These are phyloP conservation scores for Paratilapia polleni DNA, from an alignment of 2,113 vertebrate species.

Conservation along the genomic window DNA sequence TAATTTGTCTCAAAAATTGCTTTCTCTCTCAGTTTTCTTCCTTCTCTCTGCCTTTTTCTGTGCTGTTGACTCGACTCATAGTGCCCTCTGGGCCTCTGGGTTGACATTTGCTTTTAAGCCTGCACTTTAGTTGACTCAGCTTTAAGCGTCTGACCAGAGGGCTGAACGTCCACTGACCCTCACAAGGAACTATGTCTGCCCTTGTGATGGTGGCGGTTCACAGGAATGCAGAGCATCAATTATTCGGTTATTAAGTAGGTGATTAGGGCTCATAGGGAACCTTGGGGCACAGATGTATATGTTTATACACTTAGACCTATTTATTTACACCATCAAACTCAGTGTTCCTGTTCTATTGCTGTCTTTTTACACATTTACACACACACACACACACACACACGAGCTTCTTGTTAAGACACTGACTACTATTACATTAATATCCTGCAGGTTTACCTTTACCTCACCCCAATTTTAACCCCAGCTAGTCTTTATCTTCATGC, in stretches of 20 bases:
- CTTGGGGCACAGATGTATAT: background rate
- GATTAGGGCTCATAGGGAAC: background rate
- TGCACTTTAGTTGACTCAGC: constrained; percentile 26
- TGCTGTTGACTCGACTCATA: background rate
- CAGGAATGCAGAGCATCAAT: background rate
- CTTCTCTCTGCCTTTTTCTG: background rate
- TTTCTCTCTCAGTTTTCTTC: background rate
- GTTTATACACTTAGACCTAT: background rate
- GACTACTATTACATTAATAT: background rate
- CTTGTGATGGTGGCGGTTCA: background rate
- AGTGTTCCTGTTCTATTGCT: background rate
- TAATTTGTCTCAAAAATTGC: background rate
- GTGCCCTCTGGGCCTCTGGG: constrained; percentile 4
- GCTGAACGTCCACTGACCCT: background rate
- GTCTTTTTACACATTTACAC: background rate
- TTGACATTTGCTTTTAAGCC: constrained; percentile 28
- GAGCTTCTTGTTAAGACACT: background rate
- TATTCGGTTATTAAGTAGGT: background rate
- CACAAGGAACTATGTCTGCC: background rate
- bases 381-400: background rate
- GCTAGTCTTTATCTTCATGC: constrained; percentile 3
- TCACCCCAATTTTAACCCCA: constrained; percentile 14
- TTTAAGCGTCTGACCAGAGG: constrained; percentile 18
- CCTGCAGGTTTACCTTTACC: background rate
- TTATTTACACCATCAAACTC: background rate